Base-by-base conservation (phyloP, 2,113 vertebrate species). In the Semicossyphus pulcher region DNA sequence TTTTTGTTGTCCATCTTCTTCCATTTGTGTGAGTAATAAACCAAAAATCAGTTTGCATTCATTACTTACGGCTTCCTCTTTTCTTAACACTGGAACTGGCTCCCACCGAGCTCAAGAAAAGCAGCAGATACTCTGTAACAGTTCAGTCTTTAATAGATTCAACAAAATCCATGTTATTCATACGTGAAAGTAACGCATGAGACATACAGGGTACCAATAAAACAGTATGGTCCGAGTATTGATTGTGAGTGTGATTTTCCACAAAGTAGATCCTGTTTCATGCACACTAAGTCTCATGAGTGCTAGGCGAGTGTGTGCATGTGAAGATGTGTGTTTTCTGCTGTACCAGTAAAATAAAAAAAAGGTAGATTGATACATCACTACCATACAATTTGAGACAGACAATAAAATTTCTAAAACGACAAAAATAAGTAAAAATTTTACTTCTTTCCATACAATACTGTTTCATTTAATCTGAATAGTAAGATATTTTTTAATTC, bases 61-160 rank as follows among this genome's bases (percentile, higher is more conserved):
- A 36, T 9, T 3, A 36, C 4, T 41, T 26, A 1, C 11, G 49
- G 32, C 20, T 18, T 25, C 45, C 51, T 67, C 39, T 6, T 32
- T 47, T 36, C 42, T 61, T 44, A 16, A 63, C 79, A 76, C 78
- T 78, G 77, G 68, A 81, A 62, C 56, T n/a, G n/a, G n/a, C 8
- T 52, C 25, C 14, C 3, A 2, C 23, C 21, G 41, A 26, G 53
- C 0, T 60, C 7, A 81, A 73, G 41, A 63, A 44, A 56, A 62
- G 16, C 49, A 56, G 28, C 23, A 25, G 0, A 21, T 0, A 4
- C 26, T 44, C 42, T 80, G 44, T 76, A 76, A 84, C 68, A 62
- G 72, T 78, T 85, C 10, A 36, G 16, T 70, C 85, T 85, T 92
- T 91, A 87, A 86, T 90, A 88, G 83, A 76, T 83, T 73, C 76